Evolutionary conservation across 1,140 invertebrate species (phyloP).

Genomic region (Orussus abietinus): DNA sequence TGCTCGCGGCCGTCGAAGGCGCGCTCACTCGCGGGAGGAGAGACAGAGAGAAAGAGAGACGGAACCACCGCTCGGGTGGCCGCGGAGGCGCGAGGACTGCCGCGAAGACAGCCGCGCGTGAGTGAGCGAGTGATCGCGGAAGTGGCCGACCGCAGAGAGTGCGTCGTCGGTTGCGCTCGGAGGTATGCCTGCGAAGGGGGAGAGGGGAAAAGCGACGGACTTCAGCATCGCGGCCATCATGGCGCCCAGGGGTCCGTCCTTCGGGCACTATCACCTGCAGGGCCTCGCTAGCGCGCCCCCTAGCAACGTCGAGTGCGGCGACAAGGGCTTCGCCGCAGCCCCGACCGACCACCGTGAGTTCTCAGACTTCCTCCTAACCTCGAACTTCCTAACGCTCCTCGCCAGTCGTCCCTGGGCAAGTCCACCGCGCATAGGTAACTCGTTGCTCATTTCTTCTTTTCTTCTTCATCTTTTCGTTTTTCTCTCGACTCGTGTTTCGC

Average conservation of each 20-base stretch:
- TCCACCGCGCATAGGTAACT: no score
- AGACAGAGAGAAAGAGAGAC: no score
- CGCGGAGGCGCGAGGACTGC: no score
- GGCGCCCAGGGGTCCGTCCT: slow-evolving; percentile 55
- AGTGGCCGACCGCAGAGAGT: slow-evolving; percentile 12
- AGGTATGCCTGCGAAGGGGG: slow-evolving; percentile 53
- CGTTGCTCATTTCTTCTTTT: no score
- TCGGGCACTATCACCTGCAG: slow-evolving; percentile 52
- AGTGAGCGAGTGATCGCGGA: slow-evolving; percentile 2
- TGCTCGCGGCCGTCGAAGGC: no score
- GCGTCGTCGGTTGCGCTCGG: slow-evolving; percentile 47
- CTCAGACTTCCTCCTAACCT: not conserved
- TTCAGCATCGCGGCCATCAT: slow-evolving; percentile 66
- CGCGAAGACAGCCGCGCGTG: no score
- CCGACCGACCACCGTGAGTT: slow-evolving; percentile 46
- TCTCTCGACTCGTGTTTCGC: not conserved
- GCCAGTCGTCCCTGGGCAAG: not conserved
- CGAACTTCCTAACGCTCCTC: not conserved
- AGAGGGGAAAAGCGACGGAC: slow-evolving; percentile 58
- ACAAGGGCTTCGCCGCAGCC: slow-evolving; percentile 32
- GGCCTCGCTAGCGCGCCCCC: slow-evolving; percentile 36
- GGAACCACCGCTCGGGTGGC: no score
- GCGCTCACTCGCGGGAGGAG: no score
- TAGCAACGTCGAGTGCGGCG: slow-evolving; percentile 43
- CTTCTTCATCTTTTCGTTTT: not conserved